Evolutionary conservation across 2,113 vertebrate genomes (phyloP), one percentile per base, ranked within the genome.

Genomic region (Lontra canadensis): DNA sequence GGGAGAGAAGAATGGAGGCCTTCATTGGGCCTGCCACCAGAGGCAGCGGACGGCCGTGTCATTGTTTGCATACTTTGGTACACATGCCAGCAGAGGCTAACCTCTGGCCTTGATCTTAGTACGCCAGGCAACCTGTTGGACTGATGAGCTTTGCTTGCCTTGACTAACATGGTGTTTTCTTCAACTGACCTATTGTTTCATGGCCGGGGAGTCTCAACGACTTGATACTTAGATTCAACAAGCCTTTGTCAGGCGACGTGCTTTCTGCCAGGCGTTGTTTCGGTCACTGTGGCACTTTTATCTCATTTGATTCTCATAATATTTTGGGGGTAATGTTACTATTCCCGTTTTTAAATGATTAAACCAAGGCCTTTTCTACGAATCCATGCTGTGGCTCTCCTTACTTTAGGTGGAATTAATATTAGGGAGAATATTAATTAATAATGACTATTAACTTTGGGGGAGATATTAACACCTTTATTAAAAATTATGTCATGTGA

Each of bases 401-500:
- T 85, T 88, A 82, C 7, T 90, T 93, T 82, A 82, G 15, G 26
- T 6, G 80, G 44, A 87, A 71, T 76, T 44, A 76, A 76, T 76
- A 44, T 76, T 29, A 74, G 42, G 73, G 42, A 44, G 42, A 29
- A 29, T 44, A 44, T 42, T 26, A 74, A 25, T 74, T 26, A 42
- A 39, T 74, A 74, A 74, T 74, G 25, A 76, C 42, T 44, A 2
- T 44, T 76, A 76, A 82, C 15, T 88, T 95, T 82, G 86, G 21
- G 21, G 20, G 74, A 73, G 78, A 42, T 31, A 69, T 92, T 89
- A 63, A 92, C 9, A 55, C 88, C 63, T 88, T 74, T 39, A 69
- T 67, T 49, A 92, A 87, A 90, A 83, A 85, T 80, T 90, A 10
- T 44, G 21, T 95, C 83, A 90, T 69, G 57, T 97, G 81, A 42